Conservation (phyloP, 2,113 vertebrate genomes). For the Origma solitaria region DNA sequence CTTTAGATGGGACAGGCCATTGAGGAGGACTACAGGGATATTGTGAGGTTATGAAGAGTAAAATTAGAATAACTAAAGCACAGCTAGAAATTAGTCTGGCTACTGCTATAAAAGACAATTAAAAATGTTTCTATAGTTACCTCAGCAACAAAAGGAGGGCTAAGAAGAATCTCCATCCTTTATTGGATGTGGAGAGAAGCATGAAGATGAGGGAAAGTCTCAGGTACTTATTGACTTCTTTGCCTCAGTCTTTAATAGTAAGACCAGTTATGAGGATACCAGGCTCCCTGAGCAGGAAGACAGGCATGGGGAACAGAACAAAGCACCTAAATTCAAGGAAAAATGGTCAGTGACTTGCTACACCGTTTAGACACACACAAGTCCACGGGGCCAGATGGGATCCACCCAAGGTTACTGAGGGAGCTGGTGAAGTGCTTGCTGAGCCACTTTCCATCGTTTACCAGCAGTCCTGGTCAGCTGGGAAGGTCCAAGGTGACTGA, state of each 20-base stretch:
- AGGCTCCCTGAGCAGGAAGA: neutral
- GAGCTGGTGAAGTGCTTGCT: neutral
- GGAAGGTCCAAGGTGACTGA: neutral
- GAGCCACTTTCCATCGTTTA: neutral
- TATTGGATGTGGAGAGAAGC: neutral
- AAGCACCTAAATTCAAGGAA: neutral
- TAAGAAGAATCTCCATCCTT: neutral
- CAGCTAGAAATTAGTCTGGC: neutral
- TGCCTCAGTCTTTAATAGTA: neutral
- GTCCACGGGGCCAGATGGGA: neutral
- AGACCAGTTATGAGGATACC: neutral
- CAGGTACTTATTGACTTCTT: neutral
- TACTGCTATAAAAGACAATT: neutral
- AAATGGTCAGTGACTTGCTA: neutral
- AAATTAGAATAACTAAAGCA: neutral
- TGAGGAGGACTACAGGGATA: neutral
- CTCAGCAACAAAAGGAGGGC: neutral
- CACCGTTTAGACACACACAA: neutral
- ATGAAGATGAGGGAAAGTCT: neutral
- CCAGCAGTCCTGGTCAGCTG: neutral
- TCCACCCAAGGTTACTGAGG: neutral
- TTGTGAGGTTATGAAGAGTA: neutral
- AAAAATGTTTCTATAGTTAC: neutral
- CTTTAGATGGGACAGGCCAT: neutral
- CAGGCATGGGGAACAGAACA: neutral